A percentile compares a stretch with the other conserved stretches of the same genome.
Conservation (phyloP, 2,888 invertebrate species). For the Euzetes globulus region DNA sequence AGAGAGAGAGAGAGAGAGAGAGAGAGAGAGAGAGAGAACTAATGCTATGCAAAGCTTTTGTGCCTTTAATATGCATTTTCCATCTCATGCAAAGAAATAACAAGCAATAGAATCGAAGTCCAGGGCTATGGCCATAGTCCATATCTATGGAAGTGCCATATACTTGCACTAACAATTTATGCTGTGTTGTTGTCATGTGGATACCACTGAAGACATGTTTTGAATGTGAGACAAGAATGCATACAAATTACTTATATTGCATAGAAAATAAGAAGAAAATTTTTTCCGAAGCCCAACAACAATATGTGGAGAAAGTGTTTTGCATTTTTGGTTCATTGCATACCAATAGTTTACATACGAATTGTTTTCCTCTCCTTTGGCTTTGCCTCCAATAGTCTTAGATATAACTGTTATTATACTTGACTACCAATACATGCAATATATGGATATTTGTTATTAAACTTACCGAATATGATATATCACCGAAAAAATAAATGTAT, state of each 20-base stretch:
- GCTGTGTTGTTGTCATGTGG: constrained; percentile 25
- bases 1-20: constrained; percentile 3
- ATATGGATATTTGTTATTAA: constrained; percentile 1
- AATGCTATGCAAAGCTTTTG: constrained; percentile 22
- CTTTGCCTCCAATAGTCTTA: not conserved
- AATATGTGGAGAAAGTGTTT: not conserved
- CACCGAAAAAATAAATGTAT: constrained; percentile 6
- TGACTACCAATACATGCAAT: not conserved
- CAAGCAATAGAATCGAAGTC: constrained; percentile 5
- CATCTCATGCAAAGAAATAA: constrained; percentile 1
- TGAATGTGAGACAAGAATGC: constrained; percentile 25
- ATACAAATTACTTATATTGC: constrained; percentile 27
- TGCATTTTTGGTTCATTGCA: constrained; percentile 23
- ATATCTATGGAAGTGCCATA: no score
- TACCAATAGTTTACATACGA: constrained; percentile 23
- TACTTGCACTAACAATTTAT: no score
- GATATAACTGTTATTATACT: not conserved
- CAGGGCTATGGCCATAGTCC: constrained; percentile 8
- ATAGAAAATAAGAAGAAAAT: not conserved
- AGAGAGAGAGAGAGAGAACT: not conserved
- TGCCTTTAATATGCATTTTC: constrained; percentile 24
- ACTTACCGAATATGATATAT: constrained; percentile 25
- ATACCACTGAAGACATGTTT: constrained; percentile 22
- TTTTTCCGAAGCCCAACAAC: not conserved
- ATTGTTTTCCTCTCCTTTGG: not conserved